These are phyloP conservation scores for Muscicapa striata DNA, from an alignment of 2,797 vertebrate genomes.

Conservation along the genomic window DNA sequence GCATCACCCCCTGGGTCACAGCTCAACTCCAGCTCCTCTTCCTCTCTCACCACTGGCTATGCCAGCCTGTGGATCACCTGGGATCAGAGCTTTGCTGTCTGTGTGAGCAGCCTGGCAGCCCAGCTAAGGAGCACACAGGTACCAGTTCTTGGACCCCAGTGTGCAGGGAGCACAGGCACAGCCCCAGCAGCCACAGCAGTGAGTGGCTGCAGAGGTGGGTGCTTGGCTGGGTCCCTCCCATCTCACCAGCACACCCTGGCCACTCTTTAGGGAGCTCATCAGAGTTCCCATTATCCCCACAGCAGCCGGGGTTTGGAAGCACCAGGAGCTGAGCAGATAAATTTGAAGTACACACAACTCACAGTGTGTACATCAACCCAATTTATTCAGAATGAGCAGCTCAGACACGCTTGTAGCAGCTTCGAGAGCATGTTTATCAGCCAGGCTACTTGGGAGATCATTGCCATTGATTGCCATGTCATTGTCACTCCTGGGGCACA, in stretches of 20 bases:
- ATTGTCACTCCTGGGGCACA: constrained; percentile 34
- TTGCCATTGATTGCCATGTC: constrained; percentile 55
- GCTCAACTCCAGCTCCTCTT: not conserved
- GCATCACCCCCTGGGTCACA: not conserved
- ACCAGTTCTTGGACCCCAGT: not conserved
- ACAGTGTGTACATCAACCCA: not conserved
- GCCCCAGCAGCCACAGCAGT: fast-evolving
- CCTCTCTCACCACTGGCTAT: not conserved
- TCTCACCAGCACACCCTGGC: not conserved
- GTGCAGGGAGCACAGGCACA: not conserved
- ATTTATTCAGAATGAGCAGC: constrained; percentile 20
- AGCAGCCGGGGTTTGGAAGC: not conserved
- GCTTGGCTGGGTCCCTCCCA: not conserved
- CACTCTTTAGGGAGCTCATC: not conserved
- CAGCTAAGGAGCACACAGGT: not conserved
- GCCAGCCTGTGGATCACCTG: fast-evolving
- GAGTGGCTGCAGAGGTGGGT: not conserved
- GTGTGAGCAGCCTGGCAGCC: not conserved
- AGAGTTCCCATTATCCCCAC: not conserved
- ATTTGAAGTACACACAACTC: not conserved
- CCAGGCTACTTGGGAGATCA: constrained; percentile 32
- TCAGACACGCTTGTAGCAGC: not conserved
- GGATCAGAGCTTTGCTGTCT: not conserved
- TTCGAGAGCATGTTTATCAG: constrained; percentile 23
- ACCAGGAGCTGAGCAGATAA: not conserved